phyloP scores from a whole-genome alignment of 1,140 invertebrate genomes.

The Diachasma alloeum region DNA sequence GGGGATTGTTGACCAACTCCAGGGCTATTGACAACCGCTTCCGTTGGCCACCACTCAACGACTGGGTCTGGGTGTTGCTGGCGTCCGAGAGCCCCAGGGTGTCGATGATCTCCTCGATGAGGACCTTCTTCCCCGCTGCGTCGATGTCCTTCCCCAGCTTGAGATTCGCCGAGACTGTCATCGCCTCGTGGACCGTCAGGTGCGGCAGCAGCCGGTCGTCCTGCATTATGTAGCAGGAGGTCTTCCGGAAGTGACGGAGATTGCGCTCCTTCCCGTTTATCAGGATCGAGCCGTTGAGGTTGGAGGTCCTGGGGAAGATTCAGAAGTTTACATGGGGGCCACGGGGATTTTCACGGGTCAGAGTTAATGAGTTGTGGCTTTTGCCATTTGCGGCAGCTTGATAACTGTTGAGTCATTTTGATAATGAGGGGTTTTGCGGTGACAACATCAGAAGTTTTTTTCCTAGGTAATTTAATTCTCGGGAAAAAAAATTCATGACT shows the following conservation, averaged over 20 bases:
- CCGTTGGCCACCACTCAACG: constrained; percentile 90
- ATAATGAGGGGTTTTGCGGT: too few species aligned
- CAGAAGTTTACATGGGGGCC: not conserved
- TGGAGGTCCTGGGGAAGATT: constrained; percentile 71
- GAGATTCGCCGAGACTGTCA: constrained; percentile 90
- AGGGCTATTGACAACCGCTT: constrained; percentile 91
- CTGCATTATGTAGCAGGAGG: constrained; percentile 97
- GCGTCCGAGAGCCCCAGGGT: constrained; percentile 78
- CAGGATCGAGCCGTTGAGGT: constrained; percentile 78
- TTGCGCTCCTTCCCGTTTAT: constrained; percentile 89
- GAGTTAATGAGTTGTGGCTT: too few species aligned
- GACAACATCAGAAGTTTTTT: too few species aligned
- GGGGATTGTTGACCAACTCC: constrained; percentile 89
- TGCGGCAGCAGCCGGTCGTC: constrained; percentile 90
- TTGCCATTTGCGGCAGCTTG: too few species aligned
- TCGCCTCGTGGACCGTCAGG: constrained; percentile 87
- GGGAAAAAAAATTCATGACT: too few species aligned
- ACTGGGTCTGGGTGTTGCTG: constrained; percentile 78
- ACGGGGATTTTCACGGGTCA: too few species aligned
- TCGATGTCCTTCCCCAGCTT: constrained; percentile 87
- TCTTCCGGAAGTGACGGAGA: constrained; percentile 85
- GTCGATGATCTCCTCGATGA: constrained; percentile 85
- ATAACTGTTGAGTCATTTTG: too few species aligned
- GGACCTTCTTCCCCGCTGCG: constrained; percentile 76
- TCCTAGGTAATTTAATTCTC: too few species aligned